Percentiles rank a stretch among this genome's conserved stretches.
Conservation (phyloP, 2,888 invertebrate species). For the Lissonota sp. region DNA sequence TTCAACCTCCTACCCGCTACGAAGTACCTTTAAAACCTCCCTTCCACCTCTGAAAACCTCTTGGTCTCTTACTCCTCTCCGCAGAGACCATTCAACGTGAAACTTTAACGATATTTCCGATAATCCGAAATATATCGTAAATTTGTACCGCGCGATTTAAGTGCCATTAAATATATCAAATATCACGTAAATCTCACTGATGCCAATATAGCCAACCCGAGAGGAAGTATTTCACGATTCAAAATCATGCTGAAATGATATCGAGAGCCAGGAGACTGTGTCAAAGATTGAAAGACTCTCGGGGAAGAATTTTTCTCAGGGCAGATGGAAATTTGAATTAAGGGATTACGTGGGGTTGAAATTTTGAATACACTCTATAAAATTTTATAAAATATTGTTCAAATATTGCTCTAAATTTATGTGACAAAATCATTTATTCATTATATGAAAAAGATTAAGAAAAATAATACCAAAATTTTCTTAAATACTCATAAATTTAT, state of each 20-base stretch:
- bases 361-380: no score
- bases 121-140: constrained; percentile 70
- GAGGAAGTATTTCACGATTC: background rate
- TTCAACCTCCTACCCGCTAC: constrained; percentile 39
- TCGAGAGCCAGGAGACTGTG: background rate
- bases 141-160: constrained; percentile 23
- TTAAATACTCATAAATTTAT: no score
- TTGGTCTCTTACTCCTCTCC: constrained; percentile 14
- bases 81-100: constrained; percentile 39
- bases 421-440: no score
- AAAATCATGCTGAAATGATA: background rate
- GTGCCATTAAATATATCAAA: constrained; percentile 13
- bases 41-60: background rate
- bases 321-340: no score
- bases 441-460: no score
- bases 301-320: no score
- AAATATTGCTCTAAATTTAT: no score
- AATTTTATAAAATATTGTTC: no score
- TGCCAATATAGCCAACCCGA: background rate
- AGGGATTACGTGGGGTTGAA: no score
- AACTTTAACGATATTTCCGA: constrained; percentile 79
- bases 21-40: constrained; percentile 37
- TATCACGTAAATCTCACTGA: background rate
- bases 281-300: background rate
- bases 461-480: no score